phyloP scores from a whole-genome alignment of 1,140 invertebrate genomes.

The Lysiphlebus fabarum region DNA sequence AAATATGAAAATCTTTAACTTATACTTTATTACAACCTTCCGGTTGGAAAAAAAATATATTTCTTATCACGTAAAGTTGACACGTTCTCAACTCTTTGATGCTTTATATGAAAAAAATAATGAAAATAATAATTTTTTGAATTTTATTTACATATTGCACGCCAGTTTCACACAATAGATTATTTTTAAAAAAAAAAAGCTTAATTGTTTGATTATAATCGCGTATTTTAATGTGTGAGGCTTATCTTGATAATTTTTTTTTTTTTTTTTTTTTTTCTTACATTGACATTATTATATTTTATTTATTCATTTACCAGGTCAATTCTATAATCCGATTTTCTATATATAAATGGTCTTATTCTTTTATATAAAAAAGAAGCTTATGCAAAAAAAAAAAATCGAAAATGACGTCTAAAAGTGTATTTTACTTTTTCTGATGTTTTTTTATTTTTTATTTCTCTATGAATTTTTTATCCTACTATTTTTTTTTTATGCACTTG shows the following conservation, averaged over 20 bases:
- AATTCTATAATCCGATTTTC: conserved; percentile 12
- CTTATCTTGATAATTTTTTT: conserved; percentile 3
- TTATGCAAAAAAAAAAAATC: too few relatives aligned
- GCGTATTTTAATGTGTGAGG: background rate
- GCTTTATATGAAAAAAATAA: too few relatives aligned
- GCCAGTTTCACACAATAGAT: background rate
- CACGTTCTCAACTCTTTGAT: background rate
- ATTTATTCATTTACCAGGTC: conserved; percentile 5
- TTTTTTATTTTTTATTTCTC: too few relatives aligned
- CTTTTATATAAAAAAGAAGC: background rate
- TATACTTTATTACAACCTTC: too few relatives aligned
- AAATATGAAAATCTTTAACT: too few relatives aligned
- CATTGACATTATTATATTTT: background rate
- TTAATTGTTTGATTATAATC: conserved; percentile 3
- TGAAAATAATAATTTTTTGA: too few relatives aligned
- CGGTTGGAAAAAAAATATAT: background rate
- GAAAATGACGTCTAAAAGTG: too few relatives aligned
- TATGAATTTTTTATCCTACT: too few relatives aligned
- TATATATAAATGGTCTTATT: background rate
- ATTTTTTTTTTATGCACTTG: too few relatives aligned
- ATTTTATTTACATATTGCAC: background rate
- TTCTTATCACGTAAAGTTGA: background rate
- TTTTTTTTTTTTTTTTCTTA: background rate
- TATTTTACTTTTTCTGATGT: too few relatives aligned
- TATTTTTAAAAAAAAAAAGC: background rate